Base-by-base conservation (phyloP, 2,888 invertebrate species). In the Meloe dianella region DNA sequence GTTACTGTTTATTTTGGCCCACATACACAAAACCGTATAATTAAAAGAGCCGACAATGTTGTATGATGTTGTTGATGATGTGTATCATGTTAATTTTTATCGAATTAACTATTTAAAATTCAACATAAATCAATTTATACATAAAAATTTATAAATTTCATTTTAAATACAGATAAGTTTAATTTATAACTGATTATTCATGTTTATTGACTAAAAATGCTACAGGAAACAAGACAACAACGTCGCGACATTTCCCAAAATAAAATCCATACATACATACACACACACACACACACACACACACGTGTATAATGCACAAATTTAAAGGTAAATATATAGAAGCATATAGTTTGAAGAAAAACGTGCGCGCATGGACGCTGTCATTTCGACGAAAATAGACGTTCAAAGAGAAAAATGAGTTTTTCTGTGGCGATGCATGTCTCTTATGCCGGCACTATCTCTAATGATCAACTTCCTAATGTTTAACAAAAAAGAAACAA, bases 1-100 rank as follows among this genome's bases (percentile, higher is more conserved):
- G 56, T 73, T 71, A 61, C 58, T 69, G 70, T 73, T 72, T 69
- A 66, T 69, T 69, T 71, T 72, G 69, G 73, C 70, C 68, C 57
- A 56, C 56, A 64, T 63, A 51, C 57, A 64, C 68, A 64, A 68
- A 9, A 20, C 8, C 47, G 47, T 47, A 47, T 47, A 47, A 47
- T 47, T 47, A 47, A 20, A 17, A 17, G 47, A 17, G 17, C 47
- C 47, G 17, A 47, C 47, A 20, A 47, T 17, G 17, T 20, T 8
- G n/a, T 2, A 4, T n/a, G n/a, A 6, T 38, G 14, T 14, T 14
- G 12, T 14, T 38, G 14, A 14, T 38, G 14, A 38, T 38, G 4
- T 38, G 38, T 7, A 38, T 38, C 38, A 38, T 10, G 4, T 38
- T 10, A 10, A 38, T 38, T 12, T 38, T 38, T 38, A 14, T 38